Evolutionary conservation across 2,888 invertebrate genomes (phyloP).

Genomic region (Cephus pulcher): DNA sequence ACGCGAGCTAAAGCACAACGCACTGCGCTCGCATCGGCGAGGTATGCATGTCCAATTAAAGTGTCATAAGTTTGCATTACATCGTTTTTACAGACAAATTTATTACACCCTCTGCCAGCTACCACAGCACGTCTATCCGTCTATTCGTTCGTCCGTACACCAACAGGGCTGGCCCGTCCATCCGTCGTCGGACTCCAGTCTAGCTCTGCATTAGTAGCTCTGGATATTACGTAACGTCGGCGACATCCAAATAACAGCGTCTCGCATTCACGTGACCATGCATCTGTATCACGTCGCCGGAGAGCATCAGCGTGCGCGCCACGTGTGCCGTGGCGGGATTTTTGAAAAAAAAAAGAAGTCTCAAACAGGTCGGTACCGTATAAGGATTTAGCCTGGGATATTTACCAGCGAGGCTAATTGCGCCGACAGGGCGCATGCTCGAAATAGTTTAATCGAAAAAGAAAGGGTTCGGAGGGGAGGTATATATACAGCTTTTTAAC

Average conservation of each 20-base stretch:
- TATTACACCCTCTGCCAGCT: constrained; percentile 25
- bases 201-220: neutral
- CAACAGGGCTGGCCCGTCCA: neutral
- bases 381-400: neutral
- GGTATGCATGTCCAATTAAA: constrained; percentile 57
- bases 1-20: constrained; percentile 34
- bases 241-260: neutral
- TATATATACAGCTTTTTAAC: constrained; percentile 30
- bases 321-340: neutral
- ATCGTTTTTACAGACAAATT: constrained; percentile 41
- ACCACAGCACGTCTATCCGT: constrained; percentile 2
- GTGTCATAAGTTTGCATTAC: constrained; percentile 55
- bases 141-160: neutral
- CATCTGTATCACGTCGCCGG: neutral
- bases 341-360: neutral
- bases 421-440: constrained; percentile 34
- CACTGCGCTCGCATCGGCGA: constrained; percentile 27
- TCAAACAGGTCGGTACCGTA: neutral
- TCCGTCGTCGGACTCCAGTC: neutral
- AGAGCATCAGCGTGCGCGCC: neutral
- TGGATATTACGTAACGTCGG: neutral
- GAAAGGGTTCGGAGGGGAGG: constrained; percentile 25
- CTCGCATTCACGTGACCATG: neutral
- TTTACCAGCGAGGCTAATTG: constrained; percentile 30
- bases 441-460: constrained; percentile 31